Conservation (phyloP, 2,797 vertebrate species). For the Nothura maculosa region DNA sequence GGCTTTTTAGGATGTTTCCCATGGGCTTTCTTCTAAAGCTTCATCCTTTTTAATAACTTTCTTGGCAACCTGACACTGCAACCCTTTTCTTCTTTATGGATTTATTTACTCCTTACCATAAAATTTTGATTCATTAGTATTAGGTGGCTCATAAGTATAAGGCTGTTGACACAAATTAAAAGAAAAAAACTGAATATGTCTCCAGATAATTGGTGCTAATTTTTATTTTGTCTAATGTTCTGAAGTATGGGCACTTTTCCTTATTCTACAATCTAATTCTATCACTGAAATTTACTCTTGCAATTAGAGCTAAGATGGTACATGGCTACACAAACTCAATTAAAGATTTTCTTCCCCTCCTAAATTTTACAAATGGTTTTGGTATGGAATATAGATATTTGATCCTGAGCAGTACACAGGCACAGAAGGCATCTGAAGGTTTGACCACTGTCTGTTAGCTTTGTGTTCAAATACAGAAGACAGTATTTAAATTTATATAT, state of each 20-base stretch:
- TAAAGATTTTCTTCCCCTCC: neutral
- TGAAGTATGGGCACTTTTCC: neutral
- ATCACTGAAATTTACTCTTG: neutral
- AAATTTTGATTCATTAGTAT: neutral
- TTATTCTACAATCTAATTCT: neutral
- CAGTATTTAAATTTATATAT: neutral
- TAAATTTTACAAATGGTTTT: neutral
- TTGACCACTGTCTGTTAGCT: neutral
- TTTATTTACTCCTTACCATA: neutral
- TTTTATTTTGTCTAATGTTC: neutral
- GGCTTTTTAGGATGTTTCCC: neutral
- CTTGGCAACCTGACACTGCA: neutral
- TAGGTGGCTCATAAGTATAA: neutral
- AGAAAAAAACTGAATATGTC: neutral
- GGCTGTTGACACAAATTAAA: neutral
- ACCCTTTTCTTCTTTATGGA: neutral
- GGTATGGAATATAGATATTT: neutral
- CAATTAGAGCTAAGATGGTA: neutral
- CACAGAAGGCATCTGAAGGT: neutral
- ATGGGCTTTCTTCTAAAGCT: neutral
- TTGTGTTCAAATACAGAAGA: neutral
- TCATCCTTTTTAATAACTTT: neutral
- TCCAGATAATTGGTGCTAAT: neutral
- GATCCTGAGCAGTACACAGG: neutral
- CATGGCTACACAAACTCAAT: neutral